Base-by-base conservation (phyloP, 2,888 invertebrate species). In the Papilio elwesi region DNA sequence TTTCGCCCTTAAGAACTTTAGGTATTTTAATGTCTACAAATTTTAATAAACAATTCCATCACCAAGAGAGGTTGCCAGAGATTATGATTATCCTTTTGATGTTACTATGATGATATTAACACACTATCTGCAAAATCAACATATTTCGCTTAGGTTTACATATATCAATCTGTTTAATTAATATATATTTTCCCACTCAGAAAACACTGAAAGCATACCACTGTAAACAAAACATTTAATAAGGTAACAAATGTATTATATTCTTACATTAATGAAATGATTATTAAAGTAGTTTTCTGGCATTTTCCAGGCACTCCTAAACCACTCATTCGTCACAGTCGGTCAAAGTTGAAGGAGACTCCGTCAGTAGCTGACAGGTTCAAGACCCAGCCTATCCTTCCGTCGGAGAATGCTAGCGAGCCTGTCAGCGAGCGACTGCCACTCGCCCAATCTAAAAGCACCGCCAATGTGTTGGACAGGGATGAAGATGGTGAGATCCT, bases 311-410 rank as follows among this genome's bases (percentile, higher is more conserved):
- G 94, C 66, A 89, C 88, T 68, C 92, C 94, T 47, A 93, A 90
- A 80, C 93, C 94, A 70, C 79, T 93, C 72, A 82, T 94, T 52
- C 93, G 94, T 73, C 94, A 94, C 87, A 91, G 87, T 81, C 90
- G 94, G 79, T 91, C 91, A 71, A 94, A 92, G 80, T 73, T 86
- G 75, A 93, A 91, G 82, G 93, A 93, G 77, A 88, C 87, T 65
- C 84, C 88, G 15, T 84, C 90, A n/a, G 85, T 92, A 77, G 83
- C 85, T 68, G 93, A 94, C 65, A 94, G 93, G 74, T 96, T 96
- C 89, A 95, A 95, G 78, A 97, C 97, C 1, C 97, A 97, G 91
- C 97, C 97, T 0, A 95, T 97, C 51, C 74, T 86, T 10, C 80
- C 84, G 7, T 80, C 81, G 38, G 77, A 80, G 71, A 68, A 79